Conservation (phyloP, 2,888 invertebrate genomes). For the Coleophora flavipennella region DNA sequence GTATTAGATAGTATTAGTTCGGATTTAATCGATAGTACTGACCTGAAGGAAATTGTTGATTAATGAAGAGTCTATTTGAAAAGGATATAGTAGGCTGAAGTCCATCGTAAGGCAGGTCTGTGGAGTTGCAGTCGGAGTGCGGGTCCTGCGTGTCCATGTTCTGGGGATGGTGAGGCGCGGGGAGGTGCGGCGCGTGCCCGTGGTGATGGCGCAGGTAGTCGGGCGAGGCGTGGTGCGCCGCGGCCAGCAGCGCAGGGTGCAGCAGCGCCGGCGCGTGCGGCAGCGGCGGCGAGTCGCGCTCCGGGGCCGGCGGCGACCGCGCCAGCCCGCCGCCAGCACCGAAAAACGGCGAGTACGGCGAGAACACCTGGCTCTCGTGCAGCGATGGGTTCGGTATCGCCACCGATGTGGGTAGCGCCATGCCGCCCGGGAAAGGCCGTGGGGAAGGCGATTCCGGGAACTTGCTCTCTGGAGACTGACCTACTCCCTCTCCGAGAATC, state of each 20-base stretch:
- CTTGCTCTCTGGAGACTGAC: slow-evolving; percentile 76
- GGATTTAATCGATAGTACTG: slow-evolving; percentile 17
- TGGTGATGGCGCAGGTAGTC: slow-evolving; percentile 85
- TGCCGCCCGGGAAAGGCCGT: slow-evolving; percentile 85
- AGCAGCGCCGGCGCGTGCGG: slow-evolving; percentile 88
- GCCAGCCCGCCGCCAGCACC: slow-evolving; percentile 72
- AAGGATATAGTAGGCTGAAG: slow-evolving; percentile 97
- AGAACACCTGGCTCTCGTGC: slow-evolving; percentile 94
- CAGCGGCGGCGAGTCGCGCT: slow-evolving; percentile 87
- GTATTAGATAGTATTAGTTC: slow-evolving; percentile 17
- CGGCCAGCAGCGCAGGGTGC: slow-evolving; percentile 88
- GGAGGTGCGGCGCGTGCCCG: slow-evolving; percentile 81
- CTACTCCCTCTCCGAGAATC: slow-evolving; percentile 85
- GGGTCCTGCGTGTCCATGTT: slow-evolving; percentile 89
- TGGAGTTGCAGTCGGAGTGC: slow-evolving; percentile 92
- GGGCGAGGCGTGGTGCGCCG: slow-evolving; percentile 86
- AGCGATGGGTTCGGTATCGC: slow-evolving; percentile 97
- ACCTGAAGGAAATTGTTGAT: slow-evolving; percentile 13
- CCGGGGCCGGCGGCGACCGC: slow-evolving; percentile 74
- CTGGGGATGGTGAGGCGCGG: slow-evolving; percentile 81
- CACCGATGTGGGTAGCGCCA: slow-evolving; percentile 94
- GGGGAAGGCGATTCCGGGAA: slow-evolving; percentile 81
- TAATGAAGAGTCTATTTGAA: slow-evolving; percentile 67
- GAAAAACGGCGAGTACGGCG: slow-evolving; percentile 92
- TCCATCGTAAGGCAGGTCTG: slow-evolving; percentile 92